Base-by-base conservation (phyloP, 2,797 vertebrate species). In the Cirrhinus molitorella region DNA sequence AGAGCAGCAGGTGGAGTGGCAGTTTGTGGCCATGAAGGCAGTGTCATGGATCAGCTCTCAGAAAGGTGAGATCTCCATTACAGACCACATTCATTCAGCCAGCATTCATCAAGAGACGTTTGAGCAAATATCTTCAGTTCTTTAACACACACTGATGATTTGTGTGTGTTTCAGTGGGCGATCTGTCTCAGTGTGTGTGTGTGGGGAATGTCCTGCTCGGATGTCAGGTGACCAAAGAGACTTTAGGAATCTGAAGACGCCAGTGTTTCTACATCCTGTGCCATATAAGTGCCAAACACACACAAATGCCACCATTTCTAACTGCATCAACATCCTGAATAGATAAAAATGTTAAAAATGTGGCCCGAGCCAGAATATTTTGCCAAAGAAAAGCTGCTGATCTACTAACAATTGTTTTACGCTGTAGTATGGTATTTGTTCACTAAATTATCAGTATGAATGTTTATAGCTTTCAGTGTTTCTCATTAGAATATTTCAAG, bases 11-110 rank as follows among this genome's bases (percentile, higher is more conserved):
- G 90, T 91, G 2, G 96, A 97, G 87, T 97, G 96, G 95, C 91
- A 96, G 59, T 92, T 96, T 74, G 88, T 97, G 88, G 93, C 94
- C 78, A 84, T 89, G 65, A 96, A 97, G 84, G 94, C 95, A 3
- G 84, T 88, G 28, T 85, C 90, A 21, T 96, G 96, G 95, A 88
- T 96, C 78, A 75, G 37, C 47, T 73, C 76, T 51, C 90, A 92
- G 59, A 93, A 94, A 80, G 95, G 96, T 96, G 87, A 84, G 63
- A 23, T 73, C 51, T 67, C 17, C 21, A 43, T 37, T 74, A 66
- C 6, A 67, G 11, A 17, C 31, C 53, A 13, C 49, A 51, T 78
- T 84, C 21, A 76, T 66, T 61, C 55, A 77, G 34, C 10, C 61
- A 65, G 28, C 16, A 7, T 21, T 53, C 51, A 53, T 66, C 63